phyloP scores from a whole-genome alignment of 2,113 vertebrate genomes.

The Eurypyga helias region DNA sequence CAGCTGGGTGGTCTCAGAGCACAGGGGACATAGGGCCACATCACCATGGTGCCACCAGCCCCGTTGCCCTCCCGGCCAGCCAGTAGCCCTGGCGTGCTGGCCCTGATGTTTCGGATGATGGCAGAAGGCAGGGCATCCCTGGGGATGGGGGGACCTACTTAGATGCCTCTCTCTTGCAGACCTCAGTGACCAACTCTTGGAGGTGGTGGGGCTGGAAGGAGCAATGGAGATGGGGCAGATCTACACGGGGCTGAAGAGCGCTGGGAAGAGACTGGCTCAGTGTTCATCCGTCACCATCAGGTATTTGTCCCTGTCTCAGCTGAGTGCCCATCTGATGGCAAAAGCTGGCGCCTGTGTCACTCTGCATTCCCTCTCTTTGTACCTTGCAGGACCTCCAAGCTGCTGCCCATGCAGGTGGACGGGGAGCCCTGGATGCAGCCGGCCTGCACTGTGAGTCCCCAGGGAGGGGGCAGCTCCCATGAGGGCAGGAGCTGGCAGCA shows the following conservation, averaged over 20 bases:
- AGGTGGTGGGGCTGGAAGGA: conserved; percentile 94
- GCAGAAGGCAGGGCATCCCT: not conserved
- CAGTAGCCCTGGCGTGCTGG: not conserved
- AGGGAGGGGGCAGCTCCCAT: not conserved
- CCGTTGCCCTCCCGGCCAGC: not conserved
- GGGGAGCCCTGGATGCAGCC: conserved; percentile 98
- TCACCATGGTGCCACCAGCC: not conserved
- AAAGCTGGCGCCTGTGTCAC: not conserved
- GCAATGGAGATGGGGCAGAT: conserved; percentile 98
- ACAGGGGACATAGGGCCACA: not conserved
- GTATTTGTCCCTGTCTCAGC: conserved; percentile 52
- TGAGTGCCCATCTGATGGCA: accelerated
- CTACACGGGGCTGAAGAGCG: conserved; percentile 96
- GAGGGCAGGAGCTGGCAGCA: not conserved
- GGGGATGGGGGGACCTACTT: accelerated
- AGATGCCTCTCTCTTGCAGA: conserved; percentile 73
- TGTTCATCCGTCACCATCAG: conserved; percentile 90
- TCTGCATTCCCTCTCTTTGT: not conserved
- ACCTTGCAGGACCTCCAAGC: conserved; percentile 85
- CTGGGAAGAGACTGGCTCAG: conserved; percentile 91
- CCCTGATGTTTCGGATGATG: accelerated
- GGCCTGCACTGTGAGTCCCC: conserved; percentile 85
- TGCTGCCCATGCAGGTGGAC: conserved; percentile 96
- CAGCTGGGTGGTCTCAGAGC: accelerated
- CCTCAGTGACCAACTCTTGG: conserved; percentile 91